Base-by-base conservation (phyloP, 1,140 invertebrate species). In the Diprion similis region DNA sequence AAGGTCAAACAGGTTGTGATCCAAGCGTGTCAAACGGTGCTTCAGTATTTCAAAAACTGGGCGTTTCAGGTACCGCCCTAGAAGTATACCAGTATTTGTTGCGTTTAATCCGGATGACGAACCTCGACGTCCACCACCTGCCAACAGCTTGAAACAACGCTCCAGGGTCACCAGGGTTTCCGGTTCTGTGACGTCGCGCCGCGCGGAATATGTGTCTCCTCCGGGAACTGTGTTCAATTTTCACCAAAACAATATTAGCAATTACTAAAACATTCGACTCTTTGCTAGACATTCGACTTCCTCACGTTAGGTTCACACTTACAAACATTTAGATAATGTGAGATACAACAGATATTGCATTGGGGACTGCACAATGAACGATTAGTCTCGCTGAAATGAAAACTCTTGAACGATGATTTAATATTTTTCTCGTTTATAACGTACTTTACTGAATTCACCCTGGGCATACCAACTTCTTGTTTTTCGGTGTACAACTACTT, bases 1-100 rank as follows among this genome's bases (percentile, higher is more conserved):
- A 6, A 95, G 89, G 84, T 96, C 94, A 80, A 95, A 94, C 1
- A 95, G 89, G 84, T 93, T 94, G 85, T 95, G 93, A 85, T 95
- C 94, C 78, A 92, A 89, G 84, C 92, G 92, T 37, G 94, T 95
- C 75, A 94, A 85, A 76, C 93, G 90, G 67, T 89, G 82, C 85
- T 93, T 94, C 68, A 94, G 90, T 68, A 86, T 84, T 77, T 95
- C 93, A 83, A 94, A 95, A 71, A 93, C 85, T 3, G 89, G 87
- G 73, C 90, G 89, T 80, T 91, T 92, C 15, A 94, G 85, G 78
- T 92, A 92, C 83, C 92, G 90, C 72, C 90, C 90, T 72, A 94
- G 82, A 78, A 92, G 89, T 76, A 91, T 89, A 81, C 83, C 81
- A 67, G 81, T 68, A 10, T 89, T 90, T 75, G 90, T 90, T n/a